Conservation (phyloP, 2,888 invertebrate genomes). For the Mythimna ferrago region DNA sequence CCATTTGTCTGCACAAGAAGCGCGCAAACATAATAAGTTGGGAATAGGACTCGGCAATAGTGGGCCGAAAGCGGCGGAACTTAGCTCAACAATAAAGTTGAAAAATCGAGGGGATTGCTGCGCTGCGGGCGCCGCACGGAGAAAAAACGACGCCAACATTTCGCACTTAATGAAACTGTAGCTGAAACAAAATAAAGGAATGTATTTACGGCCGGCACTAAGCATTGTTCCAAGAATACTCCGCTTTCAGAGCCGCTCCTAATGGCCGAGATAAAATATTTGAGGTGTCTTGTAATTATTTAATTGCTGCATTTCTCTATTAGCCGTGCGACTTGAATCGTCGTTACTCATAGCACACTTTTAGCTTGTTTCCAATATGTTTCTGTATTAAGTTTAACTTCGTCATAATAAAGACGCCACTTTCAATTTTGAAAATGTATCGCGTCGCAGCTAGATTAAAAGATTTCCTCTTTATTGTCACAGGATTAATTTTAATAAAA, state of each 20-base stretch:
- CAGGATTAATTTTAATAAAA: slow-evolving; percentile 73
- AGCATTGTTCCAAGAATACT: slow-evolving; percentile 83
- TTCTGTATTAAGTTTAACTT: background rate
- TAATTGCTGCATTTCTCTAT: slow-evolving; percentile 65
- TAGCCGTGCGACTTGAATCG: slow-evolving; percentile 28
- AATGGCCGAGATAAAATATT: slow-evolving; percentile 80
- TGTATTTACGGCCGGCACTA: slow-evolving; percentile 82
- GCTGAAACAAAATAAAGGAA: slow-evolving; percentile 87
- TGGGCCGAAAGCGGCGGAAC: slow-evolving; percentile 74
- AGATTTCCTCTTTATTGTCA: slow-evolving; percentile 60
- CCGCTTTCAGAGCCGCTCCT: slow-evolving; percentile 75
- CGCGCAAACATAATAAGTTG: slow-evolving; percentile 74
- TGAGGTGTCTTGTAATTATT: slow-evolving; percentile 70
- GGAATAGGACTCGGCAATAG: slow-evolving; percentile 71
- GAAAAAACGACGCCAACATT: slow-evolving; percentile 86
- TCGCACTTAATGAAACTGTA: slow-evolving; percentile 90
- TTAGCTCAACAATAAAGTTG: slow-evolving; percentile 87
- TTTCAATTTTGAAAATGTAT: slow-evolving; percentile 18
- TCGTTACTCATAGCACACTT: background rate
- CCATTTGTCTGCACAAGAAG: slow-evolving; percentile 60
- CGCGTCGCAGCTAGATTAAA: slow-evolving; percentile 30
- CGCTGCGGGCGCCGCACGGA: slow-evolving; percentile 80
- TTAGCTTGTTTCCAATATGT: background rate
- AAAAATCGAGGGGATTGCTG: slow-evolving; percentile 86
- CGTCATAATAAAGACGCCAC: background rate